phyloP scores from a whole-genome alignment of 2,888 invertebrate genomes.

The Nipponacmea schrenckii region DNA sequence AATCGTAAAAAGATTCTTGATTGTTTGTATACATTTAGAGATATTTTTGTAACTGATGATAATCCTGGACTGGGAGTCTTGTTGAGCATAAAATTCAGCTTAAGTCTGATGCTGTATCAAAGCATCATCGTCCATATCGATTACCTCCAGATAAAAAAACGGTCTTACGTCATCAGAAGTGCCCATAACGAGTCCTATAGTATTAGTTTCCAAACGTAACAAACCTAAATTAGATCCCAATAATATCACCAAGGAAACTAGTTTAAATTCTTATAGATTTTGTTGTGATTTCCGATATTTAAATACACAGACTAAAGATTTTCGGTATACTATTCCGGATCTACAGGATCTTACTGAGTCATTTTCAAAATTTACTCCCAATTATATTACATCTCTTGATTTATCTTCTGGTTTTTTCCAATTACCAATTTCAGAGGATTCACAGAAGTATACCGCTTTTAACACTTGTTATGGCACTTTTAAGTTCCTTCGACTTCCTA shows the following conservation, averaged over 20 bases:
- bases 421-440: constrained; percentile 15
- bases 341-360: constrained; percentile 33
- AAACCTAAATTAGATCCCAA: constrained; percentile 16
- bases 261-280: constrained; percentile 15
- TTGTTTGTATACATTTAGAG: not conserved
- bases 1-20: not conserved
- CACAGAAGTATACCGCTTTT: constrained; percentile 25
- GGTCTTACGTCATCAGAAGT: constrained; percentile 24
- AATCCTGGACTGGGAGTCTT: not conserved
- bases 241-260: constrained; percentile 18
- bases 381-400: constrained; percentile 32
- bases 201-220: constrained; percentile 23
- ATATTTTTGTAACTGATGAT: not conserved
- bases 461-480: constrained; percentile 33
- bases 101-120: constrained; percentile 9
- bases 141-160: constrained; percentile 25
- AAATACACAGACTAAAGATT: constrained; percentile 29
- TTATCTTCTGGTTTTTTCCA: constrained; percentile 34
- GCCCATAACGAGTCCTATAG: constrained; percentile 27
- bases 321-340: constrained; percentile 26
- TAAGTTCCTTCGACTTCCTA: constrained; percentile 31
- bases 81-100: constrained; percentile 25
- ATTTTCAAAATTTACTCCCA: constrained; percentile 28
- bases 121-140: too few relatives aligned
- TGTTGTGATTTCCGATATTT: constrained; percentile 21